Evolutionary conservation across 1,140 invertebrate species (phyloP).

Genomic region (Antheraea mylitta): DNA sequence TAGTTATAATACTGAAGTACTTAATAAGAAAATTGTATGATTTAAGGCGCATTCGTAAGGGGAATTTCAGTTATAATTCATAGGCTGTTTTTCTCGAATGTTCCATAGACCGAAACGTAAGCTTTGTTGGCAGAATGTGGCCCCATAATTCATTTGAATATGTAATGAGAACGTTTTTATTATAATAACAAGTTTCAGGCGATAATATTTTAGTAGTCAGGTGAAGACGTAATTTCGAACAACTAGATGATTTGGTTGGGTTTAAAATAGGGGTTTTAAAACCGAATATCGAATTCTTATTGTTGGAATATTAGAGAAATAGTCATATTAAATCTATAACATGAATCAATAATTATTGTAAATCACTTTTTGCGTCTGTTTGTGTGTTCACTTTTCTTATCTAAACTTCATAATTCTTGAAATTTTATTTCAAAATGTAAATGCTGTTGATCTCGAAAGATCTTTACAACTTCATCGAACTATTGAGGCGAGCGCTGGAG

Average conservation of each 20-base stretch:
- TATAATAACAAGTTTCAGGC: not conserved
- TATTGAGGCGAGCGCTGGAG: too few species aligned
- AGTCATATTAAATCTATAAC: too few species aligned
- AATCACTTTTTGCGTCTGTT: too few species aligned
- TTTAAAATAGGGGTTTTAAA: too few species aligned
- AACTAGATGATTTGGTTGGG: not conserved
- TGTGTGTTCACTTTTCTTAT: too few species aligned
- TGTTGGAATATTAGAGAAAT: too few species aligned
- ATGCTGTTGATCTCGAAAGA: too few species aligned
- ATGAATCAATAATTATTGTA: too few species aligned
- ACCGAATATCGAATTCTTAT: too few species aligned
- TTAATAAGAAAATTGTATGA: slow-evolving; percentile 26
- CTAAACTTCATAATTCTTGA: too few species aligned
- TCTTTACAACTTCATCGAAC: too few species aligned
- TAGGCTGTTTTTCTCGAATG: slow-evolving; percentile 59
- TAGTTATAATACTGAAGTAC: not conserved
- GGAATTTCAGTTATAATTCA: slow-evolving; percentile 43
- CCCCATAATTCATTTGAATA: slow-evolving; percentile 5
- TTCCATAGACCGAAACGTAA: slow-evolving; percentile 57
- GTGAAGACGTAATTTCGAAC: not conserved
- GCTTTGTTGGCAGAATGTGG: slow-evolving; percentile 44
- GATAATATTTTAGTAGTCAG: not conserved
- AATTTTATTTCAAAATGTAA: too few species aligned
- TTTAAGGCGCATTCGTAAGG: slow-evolving; percentile 44
- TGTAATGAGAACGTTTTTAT: not conserved